Evolutionary conservation across 2,113 vertebrate species (phyloP), one percentile per base, ranked within the genome.

Genomic region (Ceyx margarethae): DNA sequence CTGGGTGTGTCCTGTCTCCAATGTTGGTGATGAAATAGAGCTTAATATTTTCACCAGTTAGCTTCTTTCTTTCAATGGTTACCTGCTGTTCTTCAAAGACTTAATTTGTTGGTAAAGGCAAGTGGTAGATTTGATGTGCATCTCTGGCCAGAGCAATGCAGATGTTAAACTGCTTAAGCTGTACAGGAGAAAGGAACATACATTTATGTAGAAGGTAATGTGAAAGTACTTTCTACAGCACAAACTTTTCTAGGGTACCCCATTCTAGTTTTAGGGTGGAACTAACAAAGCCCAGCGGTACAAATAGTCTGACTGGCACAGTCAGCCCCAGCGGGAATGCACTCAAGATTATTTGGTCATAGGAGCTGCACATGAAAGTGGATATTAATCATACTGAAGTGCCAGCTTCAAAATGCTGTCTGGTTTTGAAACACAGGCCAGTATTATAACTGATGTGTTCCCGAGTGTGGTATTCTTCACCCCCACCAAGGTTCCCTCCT

Each of bases 1-100:
- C 10, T 8, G 4, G 7, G 2, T 45, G 21, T 1, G 0, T 22
- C 61, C 40, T 73, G 2, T 42, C 2, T 21, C 28, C 64, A 14
- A 9, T 43, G 79, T 56, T 23, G 54, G 3, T 60, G 51, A 13
- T 40, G 40, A 85, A 43, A 9, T n/a, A 1, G 28, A 45, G 31
- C 20, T 77, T 60, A 3, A 3, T 40, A 5, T 20, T 45, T 35
- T 19, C 14, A 35, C 15, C 5, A 33, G 3, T 5, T 29, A 28
- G 29, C 8, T 35, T 26, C 17, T 28, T 73, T 48, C 11, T 37
- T 35, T 46, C 16, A 81, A 20, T 3, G 5, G 7, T 45, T 64
- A 5, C 1, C 14, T 40, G 0, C 14, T 69, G 0, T 13, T 87
- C 9, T 8, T 66, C 33, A 46, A 8, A 43, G 40, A 20, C 14